Evolutionary conservation across 2,797 vertebrate species (phyloP), one percentile per base, ranked within the genome.

Genomic region (Lacerta viridis): DNA sequence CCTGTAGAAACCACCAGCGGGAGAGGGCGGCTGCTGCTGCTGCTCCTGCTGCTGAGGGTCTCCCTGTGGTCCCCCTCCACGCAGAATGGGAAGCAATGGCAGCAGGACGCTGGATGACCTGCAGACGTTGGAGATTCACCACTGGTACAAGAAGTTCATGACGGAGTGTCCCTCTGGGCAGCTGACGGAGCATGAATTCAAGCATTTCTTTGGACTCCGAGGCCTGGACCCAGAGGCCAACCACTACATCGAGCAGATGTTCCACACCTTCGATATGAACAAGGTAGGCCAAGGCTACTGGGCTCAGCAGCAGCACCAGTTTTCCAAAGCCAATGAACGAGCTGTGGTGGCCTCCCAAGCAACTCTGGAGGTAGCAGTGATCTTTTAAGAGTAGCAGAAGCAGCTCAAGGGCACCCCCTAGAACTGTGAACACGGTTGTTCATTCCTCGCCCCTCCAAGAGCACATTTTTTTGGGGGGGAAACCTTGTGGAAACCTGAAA

Each of bases 61-160:
- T 29, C 75, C 43, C 78, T 36, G 72, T 46, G 46, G 46, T 71
- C 68, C 25, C 25, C 17, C n/a, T n/a, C n/a, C 8, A 89, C 81
- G 3, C 18, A 33, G 11, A 11, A 99, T 98, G 98, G 98, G 98
- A 0, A 98, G 97, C 94, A 95, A 97, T 0, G 96, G 93, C 9
- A 98, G 97, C 88, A 96, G 96, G 94, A 98, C 98, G 0, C 97
- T 98, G 95, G 98, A 98, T 6, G 98, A 98, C 93, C 96, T 98
- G 87, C 98, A 99, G 95, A 97, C 98, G 0, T 97, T 99, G 20
- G 98, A 99, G 96, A 98, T 99, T 97, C 98, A 98, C 94, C 97
- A 98, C 69, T 99, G 98, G 98, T 98, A 99, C 96, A 99, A 99
- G 95, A 99, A 99, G 96, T 99, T 99, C 95, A 98, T 99, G 98